Evolutionary conservation across 2,797 vertebrate species (phyloP), one percentile per base, ranked within the genome.

Genomic region (Channa striata): DNA sequence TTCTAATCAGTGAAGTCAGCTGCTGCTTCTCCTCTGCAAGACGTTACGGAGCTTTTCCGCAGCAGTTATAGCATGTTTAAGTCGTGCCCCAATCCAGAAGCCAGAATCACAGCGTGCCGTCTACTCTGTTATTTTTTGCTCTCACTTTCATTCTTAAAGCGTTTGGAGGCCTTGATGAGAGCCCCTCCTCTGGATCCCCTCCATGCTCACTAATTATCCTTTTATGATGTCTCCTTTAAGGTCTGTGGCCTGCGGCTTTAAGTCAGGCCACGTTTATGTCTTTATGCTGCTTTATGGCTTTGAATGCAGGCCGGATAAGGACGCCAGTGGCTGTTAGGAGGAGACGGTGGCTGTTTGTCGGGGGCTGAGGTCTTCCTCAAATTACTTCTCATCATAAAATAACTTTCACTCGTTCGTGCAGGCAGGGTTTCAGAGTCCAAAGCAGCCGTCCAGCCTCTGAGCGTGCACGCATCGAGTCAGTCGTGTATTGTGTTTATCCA

Each of bases 221-320:
- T 78, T 80, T 77, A 81, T 62, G 56, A 71, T 65, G 67, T 47
- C 42, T 71, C 7, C 39, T 77, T 82, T 73, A 68, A 65, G 74
- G 76, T 34, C 59, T 59, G 74, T 20, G 80, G 80, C 56, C 39
- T 64, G 74, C 0, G 78, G 85, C 77, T 89, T 80, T 73, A 72
- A 46, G 67, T 39, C 72, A 44, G 72, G 59, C n/a, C 51, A 8
- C 61, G 70, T 77, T 78, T 75, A 62, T 30, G 65, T 81, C 66
- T 84, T 76, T 82, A 77, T 20, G 66, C 43, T 47, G 73, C 37
- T 66, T 57, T 17, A 4, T 9, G 51, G 58, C 56, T 71, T 52
- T 71, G 58, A 64, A 39, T 39, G 64, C 59, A 20, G 77, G 71
- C 72, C 72, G 59, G 66, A 59, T 37, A 2, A 25, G 68, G 70